Conservation (phyloP, 2,113 vertebrate genomes). For the Mustela lutreola region DNA sequence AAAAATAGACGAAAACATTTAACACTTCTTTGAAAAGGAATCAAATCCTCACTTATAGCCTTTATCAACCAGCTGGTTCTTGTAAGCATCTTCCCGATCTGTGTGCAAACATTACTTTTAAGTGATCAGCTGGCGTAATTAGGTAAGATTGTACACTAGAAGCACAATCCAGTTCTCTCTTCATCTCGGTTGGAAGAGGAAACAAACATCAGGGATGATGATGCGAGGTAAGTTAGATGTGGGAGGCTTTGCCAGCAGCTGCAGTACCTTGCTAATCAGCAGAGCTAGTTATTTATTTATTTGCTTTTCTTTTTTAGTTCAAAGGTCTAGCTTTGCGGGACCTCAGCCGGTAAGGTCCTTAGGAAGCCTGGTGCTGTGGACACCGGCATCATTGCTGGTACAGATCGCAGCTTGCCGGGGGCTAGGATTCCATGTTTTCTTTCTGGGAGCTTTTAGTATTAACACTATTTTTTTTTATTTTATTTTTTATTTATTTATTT, state of each 20-base stretch:
- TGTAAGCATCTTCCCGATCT: conserved; percentile 74
- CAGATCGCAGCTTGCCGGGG: rapidly evolving
- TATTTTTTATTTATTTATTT: too few species aligned
- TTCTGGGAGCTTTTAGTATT: neutral
- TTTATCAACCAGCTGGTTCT: conserved; percentile 80
- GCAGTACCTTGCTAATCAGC: conserved; percentile 80
- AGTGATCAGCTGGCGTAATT: conserved; percentile 83
- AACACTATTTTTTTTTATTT: neutral
- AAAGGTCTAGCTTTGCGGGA: conserved; percentile 50
- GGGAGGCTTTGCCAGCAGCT: conserved; percentile 19
- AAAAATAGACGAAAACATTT: conserved; percentile 78
- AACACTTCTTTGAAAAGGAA: conserved; percentile 75
- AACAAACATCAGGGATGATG: conserved; percentile 66
- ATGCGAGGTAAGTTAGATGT: neutral
- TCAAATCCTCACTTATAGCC: conserved; percentile 70
- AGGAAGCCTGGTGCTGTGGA: neutral
- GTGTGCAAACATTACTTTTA: conserved; percentile 86
- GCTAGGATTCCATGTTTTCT: neutral
- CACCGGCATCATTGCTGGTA: rapidly evolving
- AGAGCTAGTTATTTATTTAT: conserved; percentile 67
- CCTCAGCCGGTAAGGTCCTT: conserved; percentile 54
- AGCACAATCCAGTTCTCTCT: conserved; percentile 76
- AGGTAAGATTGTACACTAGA: conserved; percentile 80
- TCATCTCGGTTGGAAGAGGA: conserved; percentile 74
- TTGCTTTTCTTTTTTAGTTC: conserved; percentile 72